phyloP scores from a whole-genome alignment of 2,113 vertebrate species.

The Ramphastos sulfuratus region DNA sequence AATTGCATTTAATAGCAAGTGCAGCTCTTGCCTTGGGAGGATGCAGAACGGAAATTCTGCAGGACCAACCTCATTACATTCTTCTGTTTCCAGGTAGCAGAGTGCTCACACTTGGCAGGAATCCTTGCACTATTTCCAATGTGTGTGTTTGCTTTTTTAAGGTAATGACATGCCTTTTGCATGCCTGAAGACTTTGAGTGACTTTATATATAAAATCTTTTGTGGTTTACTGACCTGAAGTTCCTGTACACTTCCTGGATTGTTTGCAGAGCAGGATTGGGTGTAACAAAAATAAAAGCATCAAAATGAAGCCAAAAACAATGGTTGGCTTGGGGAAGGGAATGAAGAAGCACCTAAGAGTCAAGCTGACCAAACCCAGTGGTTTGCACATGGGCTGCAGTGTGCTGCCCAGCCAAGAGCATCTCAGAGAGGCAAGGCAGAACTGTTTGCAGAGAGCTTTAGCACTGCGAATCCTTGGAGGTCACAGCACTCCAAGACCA shows the following conservation, averaged over 20 bases:
- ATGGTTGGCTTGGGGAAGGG: background rate
- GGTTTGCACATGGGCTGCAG: background rate
- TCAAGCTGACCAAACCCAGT: background rate
- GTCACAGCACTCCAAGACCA: background rate
- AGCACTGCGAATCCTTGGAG: background rate
- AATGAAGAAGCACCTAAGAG: rapidly evolving
- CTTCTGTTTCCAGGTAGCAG: background rate
- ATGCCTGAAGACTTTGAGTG: background rate
- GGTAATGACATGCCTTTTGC: background rate
- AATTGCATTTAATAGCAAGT: slow-evolving; percentile 26
- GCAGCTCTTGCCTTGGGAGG: background rate
- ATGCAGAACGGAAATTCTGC: background rate
- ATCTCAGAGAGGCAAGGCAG: background rate
- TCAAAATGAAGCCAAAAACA: background rate
- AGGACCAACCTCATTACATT: background rate
- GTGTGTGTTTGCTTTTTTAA: background rate
- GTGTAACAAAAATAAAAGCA: too few relatives aligned
- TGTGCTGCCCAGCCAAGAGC: background rate
- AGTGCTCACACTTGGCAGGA: background rate
- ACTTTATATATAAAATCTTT: background rate
- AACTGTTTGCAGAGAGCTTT: background rate
- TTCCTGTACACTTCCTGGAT: background rate
- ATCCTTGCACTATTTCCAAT: background rate
- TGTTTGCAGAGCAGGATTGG: background rate
- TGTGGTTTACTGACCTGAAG: background rate